Conservation (phyloP, 1,140 invertebrate genomes). For the Akabosia matsudoensis region DNA sequence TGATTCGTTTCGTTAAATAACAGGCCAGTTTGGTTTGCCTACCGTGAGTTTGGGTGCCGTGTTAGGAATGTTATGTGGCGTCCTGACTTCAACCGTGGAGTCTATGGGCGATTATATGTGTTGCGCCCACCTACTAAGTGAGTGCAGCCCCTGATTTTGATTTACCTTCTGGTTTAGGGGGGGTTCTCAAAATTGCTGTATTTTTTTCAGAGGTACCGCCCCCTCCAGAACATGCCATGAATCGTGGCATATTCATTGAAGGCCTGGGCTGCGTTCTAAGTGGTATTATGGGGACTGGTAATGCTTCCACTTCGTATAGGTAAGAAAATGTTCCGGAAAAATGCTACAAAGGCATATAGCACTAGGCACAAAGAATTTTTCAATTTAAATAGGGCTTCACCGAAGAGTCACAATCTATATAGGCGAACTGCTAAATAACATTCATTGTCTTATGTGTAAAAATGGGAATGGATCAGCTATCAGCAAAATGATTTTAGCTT, state of each 20-base stretch:
- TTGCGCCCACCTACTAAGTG: conserved; percentile 73
- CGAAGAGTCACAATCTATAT: too few species aligned
- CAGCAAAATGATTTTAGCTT: too few species aligned
- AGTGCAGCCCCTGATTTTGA: conserved; percentile 38
- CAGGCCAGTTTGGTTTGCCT: conserved; percentile 79
- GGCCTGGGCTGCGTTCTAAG: conserved; percentile 77
- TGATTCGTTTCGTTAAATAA: conserved; percentile 21
- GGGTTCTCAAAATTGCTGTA: too few species aligned
- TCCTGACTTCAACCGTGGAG: conserved; percentile 78
- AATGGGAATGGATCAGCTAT: too few species aligned
- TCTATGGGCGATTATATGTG: conserved; percentile 86
- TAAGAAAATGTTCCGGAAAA: too few species aligned
- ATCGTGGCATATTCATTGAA: conserved; percentile 78
- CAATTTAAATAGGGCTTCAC: too few species aligned
- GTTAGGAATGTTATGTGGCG: conserved; percentile 76
- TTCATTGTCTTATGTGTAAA: too few species aligned
- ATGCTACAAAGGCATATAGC: conserved; percentile 48
- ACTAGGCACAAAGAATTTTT: conserved; percentile 51
- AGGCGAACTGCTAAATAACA: too few species aligned
- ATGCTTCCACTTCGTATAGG: conserved; percentile 64
- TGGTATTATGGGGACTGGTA: conserved; percentile 76
- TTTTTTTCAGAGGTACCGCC: conserved; percentile 48
- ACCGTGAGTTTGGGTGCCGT: conserved; percentile 71
- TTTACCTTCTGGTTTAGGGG: not conserved
- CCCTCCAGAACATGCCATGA: conserved; percentile 58